Conservation (phyloP, 2,888 invertebrate species). For the Gibbula magus region DNA sequence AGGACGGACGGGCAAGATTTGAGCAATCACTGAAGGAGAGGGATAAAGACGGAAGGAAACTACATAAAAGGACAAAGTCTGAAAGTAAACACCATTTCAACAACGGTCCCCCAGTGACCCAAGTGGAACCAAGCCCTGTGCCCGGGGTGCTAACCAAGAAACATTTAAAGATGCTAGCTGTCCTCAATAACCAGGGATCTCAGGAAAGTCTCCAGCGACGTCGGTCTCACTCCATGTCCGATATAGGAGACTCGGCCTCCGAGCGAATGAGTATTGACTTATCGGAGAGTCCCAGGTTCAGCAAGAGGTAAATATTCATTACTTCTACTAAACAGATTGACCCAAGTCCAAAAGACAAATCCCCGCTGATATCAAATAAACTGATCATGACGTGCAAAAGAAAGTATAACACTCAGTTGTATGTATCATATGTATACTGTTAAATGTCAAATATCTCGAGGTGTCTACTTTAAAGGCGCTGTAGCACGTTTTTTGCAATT, state of each 20-base stretch:
- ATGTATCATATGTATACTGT: too few species aligned
- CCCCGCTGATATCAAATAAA: too few species aligned
- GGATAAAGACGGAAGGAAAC: background rate
- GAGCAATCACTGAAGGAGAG: background rate
- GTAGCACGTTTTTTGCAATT: too few species aligned
- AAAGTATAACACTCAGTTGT: too few species aligned
- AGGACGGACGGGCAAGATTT: conserved; percentile 11
- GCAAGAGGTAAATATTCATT: conserved; percentile 4
- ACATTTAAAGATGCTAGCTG: background rate
- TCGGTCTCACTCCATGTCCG: background rate
- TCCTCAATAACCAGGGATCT: background rate
- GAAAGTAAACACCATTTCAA: background rate
- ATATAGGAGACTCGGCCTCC: conserved; percentile 1
- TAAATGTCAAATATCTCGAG: too few species aligned
- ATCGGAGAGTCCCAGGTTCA: background rate
- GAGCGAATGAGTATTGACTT: background rate
- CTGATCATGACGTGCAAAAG: too few species aligned
- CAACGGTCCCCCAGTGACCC: background rate
- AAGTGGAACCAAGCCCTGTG: background rate
- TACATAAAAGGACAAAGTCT: conserved; percentile 10
- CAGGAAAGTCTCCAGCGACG: background rate
- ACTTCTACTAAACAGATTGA: too few species aligned
- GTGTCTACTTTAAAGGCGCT: too few species aligned
- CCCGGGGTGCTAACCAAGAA: background rate
- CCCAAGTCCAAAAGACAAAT: too few species aligned